Evolutionary conservation across 2,888 invertebrate species (phyloP).

Genomic region (Julus scanicus): DNA sequence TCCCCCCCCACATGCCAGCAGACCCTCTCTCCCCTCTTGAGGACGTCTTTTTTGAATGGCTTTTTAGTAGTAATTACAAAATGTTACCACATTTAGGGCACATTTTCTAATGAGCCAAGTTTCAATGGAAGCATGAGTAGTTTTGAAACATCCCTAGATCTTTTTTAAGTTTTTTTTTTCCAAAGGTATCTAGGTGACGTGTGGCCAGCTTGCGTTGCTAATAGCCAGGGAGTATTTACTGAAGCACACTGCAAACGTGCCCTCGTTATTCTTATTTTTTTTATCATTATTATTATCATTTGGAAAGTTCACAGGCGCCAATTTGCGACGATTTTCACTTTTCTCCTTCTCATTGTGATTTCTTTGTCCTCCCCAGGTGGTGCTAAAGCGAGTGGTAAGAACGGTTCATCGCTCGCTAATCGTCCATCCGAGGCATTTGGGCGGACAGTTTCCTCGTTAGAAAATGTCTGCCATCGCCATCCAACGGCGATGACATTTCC

Average conservation of each 20-base stretch:
- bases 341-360: neutral
- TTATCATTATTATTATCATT: neutral
- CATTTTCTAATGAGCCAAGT: no score
- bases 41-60: no score
- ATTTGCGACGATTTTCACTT: constrained; percentile 6
- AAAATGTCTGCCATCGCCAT: neutral
- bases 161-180: no score
- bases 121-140: no score
- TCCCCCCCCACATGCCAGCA: no score
- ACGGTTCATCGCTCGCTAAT: constrained; percentile 34
- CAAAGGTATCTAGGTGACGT: no score
- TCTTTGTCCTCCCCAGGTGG: constrained; percentile 45
- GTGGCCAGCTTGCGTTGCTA: no score
- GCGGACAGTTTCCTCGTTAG: neutral
- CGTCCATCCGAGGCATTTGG: neutral
- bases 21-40: no score
- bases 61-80: no score
- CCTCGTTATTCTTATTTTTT: neutral
- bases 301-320: neutral
- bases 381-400: constrained; percentile 8
- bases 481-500: neutral
- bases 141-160: no score
- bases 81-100: no score
- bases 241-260: neutral
- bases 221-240: neutral